Conservation (phyloP, 2,888 invertebrate species). For the Lepas anatifera region DNA sequence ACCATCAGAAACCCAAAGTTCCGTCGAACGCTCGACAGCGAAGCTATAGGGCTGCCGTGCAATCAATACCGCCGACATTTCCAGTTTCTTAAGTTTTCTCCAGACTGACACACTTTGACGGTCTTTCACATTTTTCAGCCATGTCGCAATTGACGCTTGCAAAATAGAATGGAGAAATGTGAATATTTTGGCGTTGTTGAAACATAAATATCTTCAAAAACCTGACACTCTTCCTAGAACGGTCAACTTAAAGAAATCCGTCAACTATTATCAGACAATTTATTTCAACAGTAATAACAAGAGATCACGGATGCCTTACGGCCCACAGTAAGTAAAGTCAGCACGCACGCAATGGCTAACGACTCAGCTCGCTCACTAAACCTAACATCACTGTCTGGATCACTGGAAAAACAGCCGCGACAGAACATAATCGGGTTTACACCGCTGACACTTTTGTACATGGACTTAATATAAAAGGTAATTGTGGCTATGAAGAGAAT, state of each 20-base stretch:
- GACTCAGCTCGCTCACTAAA: neutral
- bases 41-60: too few species aligned
- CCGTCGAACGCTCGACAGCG: too few species aligned
- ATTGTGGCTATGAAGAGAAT: neutral
- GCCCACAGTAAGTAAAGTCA: neutral
- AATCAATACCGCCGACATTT: too few species aligned
- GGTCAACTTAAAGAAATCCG: neutral
- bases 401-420: neutral
- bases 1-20: too few species aligned
- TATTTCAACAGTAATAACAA: slow-evolving; percentile 9
- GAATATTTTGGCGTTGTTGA: too few species aligned
- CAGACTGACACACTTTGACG: too few species aligned
- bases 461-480: slow-evolving; percentile 12
- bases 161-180: too few species aligned
- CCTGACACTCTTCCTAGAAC: too few species aligned
- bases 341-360: neutral
- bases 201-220: too few species aligned
- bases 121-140: too few species aligned
- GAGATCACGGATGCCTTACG: neutral
- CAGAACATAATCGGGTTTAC: neutral
- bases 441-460: neutral
- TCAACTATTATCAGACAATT: slow-evolving; percentile 1
- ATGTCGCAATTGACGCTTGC: too few species aligned
- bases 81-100: too few species aligned
- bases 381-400: neutral